Conservation (phyloP, 2,797 vertebrate genomes). For the Petrocephalus sullivani region DNA sequence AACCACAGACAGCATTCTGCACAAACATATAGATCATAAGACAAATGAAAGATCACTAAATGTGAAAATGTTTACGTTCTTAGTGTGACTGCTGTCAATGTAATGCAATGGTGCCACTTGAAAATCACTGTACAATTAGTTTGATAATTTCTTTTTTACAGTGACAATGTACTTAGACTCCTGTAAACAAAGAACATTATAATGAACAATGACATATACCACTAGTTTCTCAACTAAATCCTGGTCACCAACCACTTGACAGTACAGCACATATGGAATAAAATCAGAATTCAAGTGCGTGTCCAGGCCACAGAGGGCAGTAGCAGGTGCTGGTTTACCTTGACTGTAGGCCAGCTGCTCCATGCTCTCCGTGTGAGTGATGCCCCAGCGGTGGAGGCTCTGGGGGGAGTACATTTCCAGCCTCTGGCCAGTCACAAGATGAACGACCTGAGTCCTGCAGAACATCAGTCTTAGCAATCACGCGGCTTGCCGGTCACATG, state of each 20-base stretch:
- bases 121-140: no score
- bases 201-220: neutral
- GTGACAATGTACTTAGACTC: no score
- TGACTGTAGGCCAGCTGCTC: slow-evolving; percentile 68
- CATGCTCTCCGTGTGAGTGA: slow-evolving; percentile 72
- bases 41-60: no score
- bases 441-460: neutral
- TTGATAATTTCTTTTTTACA: no score
- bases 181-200: no score
- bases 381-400: slow-evolving; percentile 73
- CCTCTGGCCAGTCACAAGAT: slow-evolving; percentile 7
- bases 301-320: neutral
- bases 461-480: neutral
- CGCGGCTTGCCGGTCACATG: neutral
- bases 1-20: neutral
- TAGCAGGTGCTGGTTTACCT: slow-evolving; percentile 47
- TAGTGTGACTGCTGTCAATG: no score
- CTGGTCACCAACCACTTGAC: neutral
- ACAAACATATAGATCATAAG: neutral
- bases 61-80: no score
- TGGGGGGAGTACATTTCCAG: slow-evolving; percentile 67
- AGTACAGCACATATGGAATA: neutral
- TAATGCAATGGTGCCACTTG: no score
- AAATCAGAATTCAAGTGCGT: neutral
- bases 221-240: neutral